These are phyloP conservation scores for Chelon labrosus DNA, from an alignment of 2,797 vertebrate species.

Conservation along the genomic window DNA sequence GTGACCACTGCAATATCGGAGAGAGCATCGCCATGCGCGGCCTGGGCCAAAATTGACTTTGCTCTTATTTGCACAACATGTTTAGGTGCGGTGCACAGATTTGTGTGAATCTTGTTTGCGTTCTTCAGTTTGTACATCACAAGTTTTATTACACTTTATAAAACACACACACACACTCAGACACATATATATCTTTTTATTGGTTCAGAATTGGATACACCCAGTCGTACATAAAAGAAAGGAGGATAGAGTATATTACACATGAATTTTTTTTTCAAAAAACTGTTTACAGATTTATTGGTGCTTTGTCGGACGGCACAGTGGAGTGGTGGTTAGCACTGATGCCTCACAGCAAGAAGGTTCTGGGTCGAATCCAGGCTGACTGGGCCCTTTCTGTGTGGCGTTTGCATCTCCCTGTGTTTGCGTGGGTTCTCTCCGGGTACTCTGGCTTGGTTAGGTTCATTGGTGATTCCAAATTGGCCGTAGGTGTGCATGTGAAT, in stretches of 20 bases:
- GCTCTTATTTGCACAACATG: conserved; percentile 73
- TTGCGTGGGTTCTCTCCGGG: too few species aligned
- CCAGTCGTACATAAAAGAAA: conserved; percentile 9
- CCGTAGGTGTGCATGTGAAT: too few species aligned
- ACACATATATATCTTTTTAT: too few species aligned
- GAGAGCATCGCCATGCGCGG: conserved; percentile 77
- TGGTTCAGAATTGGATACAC: conserved; percentile 12
- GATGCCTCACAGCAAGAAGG: too few species aligned
- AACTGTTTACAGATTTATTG: not conserved
- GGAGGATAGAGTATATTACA: not conserved
- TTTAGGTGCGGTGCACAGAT: conserved; percentile 58
- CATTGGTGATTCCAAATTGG: too few species aligned
- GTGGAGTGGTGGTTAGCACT: too few species aligned
- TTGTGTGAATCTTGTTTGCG: conserved; percentile 57
- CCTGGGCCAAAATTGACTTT: conserved; percentile 77
- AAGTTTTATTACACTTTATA: conserved; percentile 12
- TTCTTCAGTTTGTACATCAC: conserved; percentile 47
- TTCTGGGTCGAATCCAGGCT: too few species aligned
- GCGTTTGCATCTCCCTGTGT: too few species aligned
- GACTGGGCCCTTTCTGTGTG: too few species aligned
- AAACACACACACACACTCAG: not conserved
- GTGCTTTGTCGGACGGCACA: not conserved
- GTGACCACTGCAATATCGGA: conserved; percentile 83
- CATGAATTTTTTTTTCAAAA: not conserved
- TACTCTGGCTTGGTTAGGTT: too few species aligned